A percentile compares a stretch with the other conserved stretches of the same genome.
Conservation (phyloP, 2,113 vertebrate genomes). For the Etheostoma cragini region DNA sequence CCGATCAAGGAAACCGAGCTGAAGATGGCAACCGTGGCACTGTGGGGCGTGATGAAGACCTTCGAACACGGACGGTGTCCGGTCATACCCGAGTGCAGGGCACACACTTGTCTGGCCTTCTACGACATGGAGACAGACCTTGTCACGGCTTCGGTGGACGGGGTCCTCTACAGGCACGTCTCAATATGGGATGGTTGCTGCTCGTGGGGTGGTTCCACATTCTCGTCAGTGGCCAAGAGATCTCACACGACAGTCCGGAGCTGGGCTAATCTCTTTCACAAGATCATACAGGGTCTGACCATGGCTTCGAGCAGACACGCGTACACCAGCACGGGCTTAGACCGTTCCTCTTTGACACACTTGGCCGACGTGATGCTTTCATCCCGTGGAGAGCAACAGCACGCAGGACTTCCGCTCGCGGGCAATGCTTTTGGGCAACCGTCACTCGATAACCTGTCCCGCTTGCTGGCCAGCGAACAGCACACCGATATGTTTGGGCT, state of each 20-base stretch:
- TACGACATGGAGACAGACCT: slow-evolving; percentile 16
- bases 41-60: too few species aligned
- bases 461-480: background rate
- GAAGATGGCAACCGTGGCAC: too few species aligned
- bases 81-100: too few species aligned
- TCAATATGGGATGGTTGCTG: background rate
- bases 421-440: background rate
- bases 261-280: slow-evolving; percentile 1
- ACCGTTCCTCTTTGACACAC: background rate
- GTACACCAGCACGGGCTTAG: background rate
- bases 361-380: background rate
- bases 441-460: slow-evolving; percentile 11
- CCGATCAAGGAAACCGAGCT: too few species aligned
- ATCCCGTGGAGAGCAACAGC: background rate
- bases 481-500: background rate
- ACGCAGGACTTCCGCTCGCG: background rate
- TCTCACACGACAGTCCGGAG: background rate
- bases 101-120: slow-evolving; percentile 4
- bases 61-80: too few species aligned
- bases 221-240: slow-evolving; percentile 5
- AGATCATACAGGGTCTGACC: background rate
- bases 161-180: background rate
- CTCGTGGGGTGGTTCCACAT: background rate
- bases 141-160: background rate
- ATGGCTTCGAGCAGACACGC: background rate